phyloP scores from a whole-genome alignment of 30 jellyfish, hydroid and myxozoan genomes.

The Phacellophora camtschatica region DNA sequence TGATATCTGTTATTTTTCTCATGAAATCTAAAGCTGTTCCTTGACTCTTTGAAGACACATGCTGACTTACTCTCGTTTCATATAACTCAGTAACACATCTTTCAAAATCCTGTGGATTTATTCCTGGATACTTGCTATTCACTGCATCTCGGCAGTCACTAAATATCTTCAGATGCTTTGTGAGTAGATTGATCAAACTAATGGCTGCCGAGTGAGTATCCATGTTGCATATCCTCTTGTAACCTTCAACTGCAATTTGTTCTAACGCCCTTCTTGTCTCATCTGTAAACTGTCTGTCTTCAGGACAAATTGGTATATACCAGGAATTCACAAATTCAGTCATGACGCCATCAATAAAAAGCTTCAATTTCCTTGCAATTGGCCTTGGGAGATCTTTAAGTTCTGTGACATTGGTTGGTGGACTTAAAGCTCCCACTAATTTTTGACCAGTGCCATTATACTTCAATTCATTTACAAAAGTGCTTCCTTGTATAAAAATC shows the following conservation, averaged over 20 bases:
- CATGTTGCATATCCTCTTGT: slow-evolving; percentile 41
- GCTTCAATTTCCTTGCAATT: slow-evolving; percentile 64
- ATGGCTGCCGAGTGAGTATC: slow-evolving; percentile 73
- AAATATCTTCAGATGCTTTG: slow-evolving; percentile 72
- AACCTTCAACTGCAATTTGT: slow-evolving; percentile 51
- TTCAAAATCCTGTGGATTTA: slow-evolving; percentile 71
- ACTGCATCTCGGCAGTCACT: slow-evolving; percentile 83
- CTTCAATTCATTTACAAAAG: background rate
- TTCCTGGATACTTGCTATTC: slow-evolving; percentile 86
- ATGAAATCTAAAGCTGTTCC: slow-evolving; percentile 81
- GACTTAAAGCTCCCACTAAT: background rate
- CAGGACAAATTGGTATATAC: slow-evolving; percentile 81
- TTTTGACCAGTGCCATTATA: background rate
- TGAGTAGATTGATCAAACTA: slow-evolving; percentile 58
- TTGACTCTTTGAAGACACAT: slow-evolving; percentile 80
- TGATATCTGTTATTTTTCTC: slow-evolving; percentile 69
- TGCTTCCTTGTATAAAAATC: background rate
- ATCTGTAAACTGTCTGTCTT: slow-evolving; percentile 71
- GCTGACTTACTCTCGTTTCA: slow-evolving; percentile 67
- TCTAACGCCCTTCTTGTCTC: slow-evolving; percentile 79
- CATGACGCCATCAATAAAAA: slow-evolving; percentile 69
- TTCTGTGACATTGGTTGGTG: background rate
- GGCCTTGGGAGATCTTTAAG: slow-evolving; percentile 87
- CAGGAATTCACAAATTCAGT: slow-evolving; percentile 80
- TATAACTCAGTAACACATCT: slow-evolving; percentile 79